These are phyloP conservation scores for Eudyptes chrysolophus DNA, from an alignment of 2,113 vertebrate genomes.

Conservation along the genomic window DNA sequence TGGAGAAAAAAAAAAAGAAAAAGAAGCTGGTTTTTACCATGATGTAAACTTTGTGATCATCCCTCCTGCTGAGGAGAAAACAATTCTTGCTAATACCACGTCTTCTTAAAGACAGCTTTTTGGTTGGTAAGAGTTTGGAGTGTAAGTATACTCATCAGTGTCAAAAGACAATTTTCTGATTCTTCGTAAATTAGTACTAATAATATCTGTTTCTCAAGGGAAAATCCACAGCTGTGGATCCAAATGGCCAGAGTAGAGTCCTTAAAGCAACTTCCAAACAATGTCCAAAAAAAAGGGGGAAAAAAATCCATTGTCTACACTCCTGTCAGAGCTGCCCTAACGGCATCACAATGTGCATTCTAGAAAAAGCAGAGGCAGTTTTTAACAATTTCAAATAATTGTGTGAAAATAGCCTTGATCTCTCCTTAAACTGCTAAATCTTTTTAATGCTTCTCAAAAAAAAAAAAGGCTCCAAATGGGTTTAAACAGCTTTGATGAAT, in stretches of 20 bases:
- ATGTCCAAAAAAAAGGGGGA: neutral
- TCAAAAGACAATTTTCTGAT: conserved; percentile 44
- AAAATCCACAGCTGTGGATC: neutral
- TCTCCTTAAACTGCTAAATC: conserved; percentile 70
- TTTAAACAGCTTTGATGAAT: conserved; percentile 71
- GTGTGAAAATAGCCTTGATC: conserved; percentile 66
- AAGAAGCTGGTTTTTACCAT: neutral
- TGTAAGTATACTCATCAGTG: neutral
- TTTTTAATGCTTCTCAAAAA: conserved; percentile 62
- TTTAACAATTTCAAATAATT: conserved; percentile 72
- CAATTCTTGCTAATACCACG: neutral
- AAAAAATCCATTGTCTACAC: neutral
- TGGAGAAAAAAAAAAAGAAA: neutral
- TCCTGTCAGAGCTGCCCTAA: neutral
- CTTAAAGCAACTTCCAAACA: conserved; percentile 35
- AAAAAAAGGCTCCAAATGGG: conserved; percentile 61
- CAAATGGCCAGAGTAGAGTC: conserved; percentile 13
- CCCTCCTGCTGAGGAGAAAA: neutral
- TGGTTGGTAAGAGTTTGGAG: conserved; percentile 20
- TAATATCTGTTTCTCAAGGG: conserved; percentile 41
- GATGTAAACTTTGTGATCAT: neutral
- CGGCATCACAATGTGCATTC: neutral
- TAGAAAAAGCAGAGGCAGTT: conserved; percentile 29
- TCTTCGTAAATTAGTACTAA: conserved; percentile 48
- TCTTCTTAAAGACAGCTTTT: conserved; percentile 45